These are phyloP conservation scores for Xylocopa sonorina DNA, from an alignment of 1,140 invertebrate species.

Conservation along the genomic window DNA sequence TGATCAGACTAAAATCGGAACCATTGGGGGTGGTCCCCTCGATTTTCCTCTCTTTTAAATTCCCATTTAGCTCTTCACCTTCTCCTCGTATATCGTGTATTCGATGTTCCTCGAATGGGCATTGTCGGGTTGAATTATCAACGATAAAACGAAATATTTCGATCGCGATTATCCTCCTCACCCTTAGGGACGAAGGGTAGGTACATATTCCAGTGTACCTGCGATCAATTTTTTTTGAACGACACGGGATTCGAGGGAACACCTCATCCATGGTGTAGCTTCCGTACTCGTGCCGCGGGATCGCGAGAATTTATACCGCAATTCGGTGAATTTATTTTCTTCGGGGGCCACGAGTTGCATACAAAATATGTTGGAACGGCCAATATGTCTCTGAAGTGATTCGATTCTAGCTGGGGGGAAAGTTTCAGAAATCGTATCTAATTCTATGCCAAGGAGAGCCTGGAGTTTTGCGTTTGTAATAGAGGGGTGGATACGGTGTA, in stretches of 20 bases:
- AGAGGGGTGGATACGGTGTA: background rate
- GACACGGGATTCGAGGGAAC: background rate
- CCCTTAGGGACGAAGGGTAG: too few relatives aligned
- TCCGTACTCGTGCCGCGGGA: background rate
- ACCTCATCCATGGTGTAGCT: background rate
- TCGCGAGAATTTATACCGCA: background rate
- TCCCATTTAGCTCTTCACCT: background rate
- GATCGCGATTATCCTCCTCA: background rate
- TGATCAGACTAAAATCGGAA: background rate
- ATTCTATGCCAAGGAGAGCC: background rate
- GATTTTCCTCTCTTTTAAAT: background rate
- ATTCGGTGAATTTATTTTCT: background rate
- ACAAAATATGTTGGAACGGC: background rate
- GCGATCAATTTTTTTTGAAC: background rate
- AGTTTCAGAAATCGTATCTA: background rate
- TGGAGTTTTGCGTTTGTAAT: background rate
- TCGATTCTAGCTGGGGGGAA: background rate
- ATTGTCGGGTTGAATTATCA: too few relatives aligned
- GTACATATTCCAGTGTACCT: too few relatives aligned
- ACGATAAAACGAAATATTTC: background rate
- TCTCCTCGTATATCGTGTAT: too few relatives aligned
- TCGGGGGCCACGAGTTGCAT: background rate
- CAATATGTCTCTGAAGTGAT: background rate
- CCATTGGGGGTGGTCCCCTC: background rate
- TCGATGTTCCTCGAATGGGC: background rate